Conservation (phyloP, 1,140 invertebrate genomes). For the Psilanteris sp. region DNA sequence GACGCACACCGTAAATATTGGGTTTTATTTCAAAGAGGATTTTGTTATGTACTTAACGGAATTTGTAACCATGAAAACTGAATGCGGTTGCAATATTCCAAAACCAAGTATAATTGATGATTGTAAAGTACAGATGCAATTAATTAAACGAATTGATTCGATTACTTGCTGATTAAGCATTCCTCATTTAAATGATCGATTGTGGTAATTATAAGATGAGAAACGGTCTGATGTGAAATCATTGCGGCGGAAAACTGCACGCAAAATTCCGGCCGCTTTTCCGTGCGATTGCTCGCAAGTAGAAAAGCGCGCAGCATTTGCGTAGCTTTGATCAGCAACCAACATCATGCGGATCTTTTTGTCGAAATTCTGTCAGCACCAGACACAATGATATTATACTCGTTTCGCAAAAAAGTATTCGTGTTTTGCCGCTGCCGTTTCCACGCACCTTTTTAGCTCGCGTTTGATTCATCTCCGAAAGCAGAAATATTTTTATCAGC, state of each 20-base stretch:
- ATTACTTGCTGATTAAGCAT: conserved; percentile 39
- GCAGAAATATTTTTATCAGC: too few species aligned
- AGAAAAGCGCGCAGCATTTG: conserved; percentile 13
- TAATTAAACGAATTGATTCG: conserved; percentile 52
- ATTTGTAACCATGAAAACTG: conserved; percentile 12
- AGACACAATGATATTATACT: neutral
- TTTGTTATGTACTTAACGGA: conserved; percentile 1
- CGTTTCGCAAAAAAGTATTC: too few species aligned
- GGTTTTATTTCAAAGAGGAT: too few species aligned
- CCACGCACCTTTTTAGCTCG: too few species aligned
- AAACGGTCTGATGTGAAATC: conserved; percentile 18
- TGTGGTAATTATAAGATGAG: conserved; percentile 32
- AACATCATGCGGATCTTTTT: conserved; percentile 20
- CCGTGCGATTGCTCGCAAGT: conserved; percentile 9
- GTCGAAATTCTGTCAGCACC: conserved; percentile 18
- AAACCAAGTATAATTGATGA: conserved; percentile 43
- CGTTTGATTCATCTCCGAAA: too few species aligned
- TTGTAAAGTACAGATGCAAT: conserved; percentile 37
- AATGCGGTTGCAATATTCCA: conserved; percentile 38
- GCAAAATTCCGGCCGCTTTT: conserved; percentile 7
- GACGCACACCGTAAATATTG: too few species aligned
- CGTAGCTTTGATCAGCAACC: conserved; percentile 21
- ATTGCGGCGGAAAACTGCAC: conserved; percentile 12
- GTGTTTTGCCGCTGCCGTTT: too few species aligned
- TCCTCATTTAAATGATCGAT: conserved; percentile 39